These are phyloP conservation scores for Muscicapa adusta DNA, from an alignment of 2,113 vertebrate genomes.

Conservation along the genomic window DNA sequence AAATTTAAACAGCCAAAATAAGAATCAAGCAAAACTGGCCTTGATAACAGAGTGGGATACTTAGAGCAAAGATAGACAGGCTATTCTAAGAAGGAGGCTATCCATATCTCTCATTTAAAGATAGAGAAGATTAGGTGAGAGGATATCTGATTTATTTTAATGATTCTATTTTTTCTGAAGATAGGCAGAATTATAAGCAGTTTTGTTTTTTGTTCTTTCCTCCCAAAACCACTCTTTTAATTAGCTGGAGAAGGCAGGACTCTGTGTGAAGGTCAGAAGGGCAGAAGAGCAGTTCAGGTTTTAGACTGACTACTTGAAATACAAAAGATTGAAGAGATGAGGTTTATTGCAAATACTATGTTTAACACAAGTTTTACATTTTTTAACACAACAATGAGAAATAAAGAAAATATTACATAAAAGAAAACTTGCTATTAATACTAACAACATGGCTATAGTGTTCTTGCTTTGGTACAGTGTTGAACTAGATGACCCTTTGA, in stretches of 20 bases:
- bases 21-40: not conserved
- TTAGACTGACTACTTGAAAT: not conserved
- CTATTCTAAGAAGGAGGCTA: not conserved
- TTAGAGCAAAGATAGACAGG: not conserved
- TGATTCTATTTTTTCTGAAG: not conserved
- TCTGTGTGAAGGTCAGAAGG: not conserved
- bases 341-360: not conserved
- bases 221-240: not conserved
- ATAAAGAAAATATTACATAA: not conserved
- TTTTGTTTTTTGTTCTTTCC: rapidly evolving
- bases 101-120: not conserved
- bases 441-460: not conserved
- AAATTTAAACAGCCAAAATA: not conserved
- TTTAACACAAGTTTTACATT: not conserved
- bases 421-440: not conserved
- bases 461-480: not conserved
- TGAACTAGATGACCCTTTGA: slow-evolving; percentile 1
- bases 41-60: not conserved
- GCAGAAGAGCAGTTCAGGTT: not conserved
- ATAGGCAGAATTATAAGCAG: not conserved
- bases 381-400: not conserved
- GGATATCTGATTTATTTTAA: not conserved
- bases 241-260: not conserved
- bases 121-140: not conserved
- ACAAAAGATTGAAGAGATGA: not conserved